Evolutionary conservation across 2,888 invertebrate species (phyloP), one percentile per base, ranked within the genome.

Genomic region (Erebia epiphron): DNA sequence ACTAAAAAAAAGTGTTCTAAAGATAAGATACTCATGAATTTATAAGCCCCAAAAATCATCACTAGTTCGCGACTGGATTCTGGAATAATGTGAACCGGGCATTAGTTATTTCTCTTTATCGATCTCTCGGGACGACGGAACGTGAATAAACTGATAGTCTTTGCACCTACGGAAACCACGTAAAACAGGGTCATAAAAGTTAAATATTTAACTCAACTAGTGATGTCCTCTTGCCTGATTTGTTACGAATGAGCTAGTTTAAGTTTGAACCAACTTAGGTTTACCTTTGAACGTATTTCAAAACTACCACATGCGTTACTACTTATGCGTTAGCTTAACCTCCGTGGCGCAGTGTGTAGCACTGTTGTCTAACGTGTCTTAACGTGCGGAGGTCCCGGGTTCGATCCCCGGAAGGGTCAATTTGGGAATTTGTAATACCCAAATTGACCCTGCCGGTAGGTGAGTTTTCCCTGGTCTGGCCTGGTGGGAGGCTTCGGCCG

Each of bases 101-200:
- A 54, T 72, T 11, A 62, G 7, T 14, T 13, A 14, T 49, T 21
- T 49, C 49, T 75, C 13, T 85, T 84, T 86, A 86, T 85, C 67
- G 81, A 80, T 73, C 84, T 82, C 85, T 50, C 54, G 83, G 77
- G 82, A 73, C 66, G 58, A 56, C 62, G 62, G 66, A 43, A 21
- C 46, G 50, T 49, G 49, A 49, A 26, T 46, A 58, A 54, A 7
- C 43, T 21, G 58, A 58, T 58, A 58, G 13, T 21, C 62, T 62
- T 62, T 68, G 60, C 67, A 35, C 67, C 49, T 41, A 43, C n/a
- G 16, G 21, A 18, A 66, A 9, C 18, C 56, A 57, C 49, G 57
- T 49, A 49, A 9, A 67, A 67, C 21, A 13, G 21, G n/a, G 52
- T 52, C 35, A n/a, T 64, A 50, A 35, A 35, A 60, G 41, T 60